phyloP scores from a whole-genome alignment of 2,888 invertebrate genomes.

The Sinopyrophorus schimmeli region DNA sequence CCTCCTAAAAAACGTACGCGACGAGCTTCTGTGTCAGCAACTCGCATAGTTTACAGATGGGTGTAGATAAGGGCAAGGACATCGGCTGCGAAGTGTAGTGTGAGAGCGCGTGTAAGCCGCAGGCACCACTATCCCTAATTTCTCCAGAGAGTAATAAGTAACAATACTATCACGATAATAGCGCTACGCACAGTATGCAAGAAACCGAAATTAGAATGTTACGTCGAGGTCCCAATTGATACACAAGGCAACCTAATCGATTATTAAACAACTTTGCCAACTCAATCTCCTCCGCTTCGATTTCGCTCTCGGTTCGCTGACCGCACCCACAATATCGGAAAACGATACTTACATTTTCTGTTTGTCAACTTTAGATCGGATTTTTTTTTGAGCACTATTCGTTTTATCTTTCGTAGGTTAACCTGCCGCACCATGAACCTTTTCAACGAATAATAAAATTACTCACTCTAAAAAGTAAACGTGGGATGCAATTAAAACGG shows the following conservation, averaged over 20 bases:
- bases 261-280: slow-evolving; percentile 19
- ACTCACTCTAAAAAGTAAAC: too few species aligned
- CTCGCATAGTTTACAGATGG: slow-evolving; percentile 27
- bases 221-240: slow-evolving; percentile 19
- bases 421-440: too few species aligned
- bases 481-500: too few species aligned
- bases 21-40: slow-evolving; percentile 29
- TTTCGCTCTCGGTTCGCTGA: slow-evolving; percentile 13
- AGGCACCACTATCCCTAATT: slow-evolving; percentile 42
- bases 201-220: slow-evolving; percentile 27
- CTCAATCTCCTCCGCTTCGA: slow-evolving; percentile 12
- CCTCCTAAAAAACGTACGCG: slow-evolving; percentile 1
- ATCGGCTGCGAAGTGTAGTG: slow-evolving; percentile 7
- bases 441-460: too few species aligned
- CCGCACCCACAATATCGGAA: slow-evolving; percentile 12
- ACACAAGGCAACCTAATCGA: slow-evolving; percentile 14
- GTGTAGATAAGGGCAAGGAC: slow-evolving; percentile 17
- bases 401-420: too few species aligned
- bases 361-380: slow-evolving; percentile 10
- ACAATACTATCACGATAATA: slow-evolving; percentile 42
- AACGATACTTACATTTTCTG: slow-evolving; percentile 7
- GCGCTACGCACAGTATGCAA: slow-evolving; percentile 28
- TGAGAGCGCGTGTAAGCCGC: slow-evolving; percentile 29
- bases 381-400: too few species aligned
- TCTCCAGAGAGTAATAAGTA: slow-evolving; percentile 45